Percentiles rank a stretch among this genome's conserved stretches.
Evolutionary conservation across 2,113 vertebrate genomes (phyloP).

Genomic region (Myiopsitta monachus): DNA sequence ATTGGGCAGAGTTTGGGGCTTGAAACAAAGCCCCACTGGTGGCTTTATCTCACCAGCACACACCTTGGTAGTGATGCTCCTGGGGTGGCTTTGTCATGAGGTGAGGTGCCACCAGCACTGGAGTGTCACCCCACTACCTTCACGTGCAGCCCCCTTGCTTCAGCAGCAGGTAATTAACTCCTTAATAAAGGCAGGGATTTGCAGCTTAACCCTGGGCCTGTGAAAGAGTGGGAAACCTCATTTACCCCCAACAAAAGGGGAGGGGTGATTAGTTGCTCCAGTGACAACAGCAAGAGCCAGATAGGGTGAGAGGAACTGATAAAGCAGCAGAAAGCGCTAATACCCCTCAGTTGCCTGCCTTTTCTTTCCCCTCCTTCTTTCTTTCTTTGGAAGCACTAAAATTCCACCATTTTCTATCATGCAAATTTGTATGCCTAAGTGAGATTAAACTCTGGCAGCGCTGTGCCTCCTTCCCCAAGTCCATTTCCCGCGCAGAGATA

Average conservation of each 20-base stretch:
- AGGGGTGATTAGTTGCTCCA: conserved; percentile 66
- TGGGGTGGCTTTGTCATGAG: fast-evolving
- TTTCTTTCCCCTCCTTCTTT: neutral
- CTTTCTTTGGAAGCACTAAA: conserved; percentile 14
- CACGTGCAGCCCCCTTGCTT: conserved; percentile 10
- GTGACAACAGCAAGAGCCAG: conserved; percentile 64
- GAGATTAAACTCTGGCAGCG: conserved; percentile 54
- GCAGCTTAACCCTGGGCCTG: conserved; percentile 71
- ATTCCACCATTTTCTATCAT: conserved; percentile 61
- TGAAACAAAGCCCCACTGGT: neutral
- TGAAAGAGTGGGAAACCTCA: conserved; percentile 73
- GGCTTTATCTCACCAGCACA: neutral
- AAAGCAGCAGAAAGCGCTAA: conserved; percentile 54
- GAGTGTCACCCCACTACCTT: neutral
- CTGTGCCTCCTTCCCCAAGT: conserved; percentile 31
- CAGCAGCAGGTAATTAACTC: conserved; percentile 75
- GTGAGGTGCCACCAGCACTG: neutral
- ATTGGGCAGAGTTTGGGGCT: conserved; percentile 26
- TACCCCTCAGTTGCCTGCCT: conserved; percentile 29
- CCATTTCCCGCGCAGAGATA: conserved; percentile 30
- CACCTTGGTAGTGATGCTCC: neutral
- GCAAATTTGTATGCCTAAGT: conserved; percentile 51
- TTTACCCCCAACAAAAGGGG: conserved; percentile 77
- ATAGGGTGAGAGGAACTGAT: conserved; percentile 52
- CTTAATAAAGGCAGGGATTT: conserved; percentile 76